A percentile compares a stretch with the other conserved stretches of the same genome.
phyloP scores from a whole-genome alignment of 2,113 vertebrate species.

The Psittacara wagleri region DNA sequence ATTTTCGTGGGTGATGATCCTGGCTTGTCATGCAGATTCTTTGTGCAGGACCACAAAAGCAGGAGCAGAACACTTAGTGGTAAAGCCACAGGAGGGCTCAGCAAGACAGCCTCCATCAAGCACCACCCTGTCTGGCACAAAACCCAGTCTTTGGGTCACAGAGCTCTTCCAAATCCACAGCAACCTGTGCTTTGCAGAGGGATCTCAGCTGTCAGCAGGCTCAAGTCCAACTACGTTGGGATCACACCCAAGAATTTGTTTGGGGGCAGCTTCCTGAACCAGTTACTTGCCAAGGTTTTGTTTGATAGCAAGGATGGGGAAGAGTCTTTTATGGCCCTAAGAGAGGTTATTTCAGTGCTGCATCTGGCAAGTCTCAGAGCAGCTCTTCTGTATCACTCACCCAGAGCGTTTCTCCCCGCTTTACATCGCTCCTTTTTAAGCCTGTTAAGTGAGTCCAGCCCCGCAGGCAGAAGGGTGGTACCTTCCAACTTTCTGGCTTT shows the following conservation, averaged over 20 bases:
- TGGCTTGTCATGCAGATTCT: neutral
- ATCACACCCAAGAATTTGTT: conserved; percentile 27
- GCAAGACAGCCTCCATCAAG: neutral
- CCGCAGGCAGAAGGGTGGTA: conserved; percentile 51
- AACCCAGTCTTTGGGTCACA: neutral
- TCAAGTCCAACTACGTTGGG: neutral
- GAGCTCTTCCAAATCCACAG: neutral
- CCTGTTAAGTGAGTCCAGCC: conserved; percentile 45
- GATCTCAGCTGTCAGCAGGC: conserved; percentile 17
- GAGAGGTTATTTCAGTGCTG: neutral
- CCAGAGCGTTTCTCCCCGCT: neutral
- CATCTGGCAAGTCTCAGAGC: conserved; percentile 9
- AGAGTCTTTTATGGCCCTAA: neutral
- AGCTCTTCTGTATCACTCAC: neutral
- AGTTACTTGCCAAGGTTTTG: conserved; percentile 3
- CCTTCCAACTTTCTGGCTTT: conserved; percentile 51
- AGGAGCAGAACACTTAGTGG: neutral
- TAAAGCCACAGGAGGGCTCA: neutral
- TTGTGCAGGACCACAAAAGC: neutral
- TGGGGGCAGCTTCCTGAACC: conserved; percentile 41
- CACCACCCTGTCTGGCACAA: neutral
- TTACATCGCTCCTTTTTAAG: neutral
- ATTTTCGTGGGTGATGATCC: neutral
- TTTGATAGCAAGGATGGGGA: conserved; percentile 4
- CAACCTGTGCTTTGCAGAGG: neutral